Evolutionary conservation across 2,113 vertebrate species (phyloP), one percentile per base, ranked within the genome.

Genomic region (Hemichromis elongatus): DNA sequence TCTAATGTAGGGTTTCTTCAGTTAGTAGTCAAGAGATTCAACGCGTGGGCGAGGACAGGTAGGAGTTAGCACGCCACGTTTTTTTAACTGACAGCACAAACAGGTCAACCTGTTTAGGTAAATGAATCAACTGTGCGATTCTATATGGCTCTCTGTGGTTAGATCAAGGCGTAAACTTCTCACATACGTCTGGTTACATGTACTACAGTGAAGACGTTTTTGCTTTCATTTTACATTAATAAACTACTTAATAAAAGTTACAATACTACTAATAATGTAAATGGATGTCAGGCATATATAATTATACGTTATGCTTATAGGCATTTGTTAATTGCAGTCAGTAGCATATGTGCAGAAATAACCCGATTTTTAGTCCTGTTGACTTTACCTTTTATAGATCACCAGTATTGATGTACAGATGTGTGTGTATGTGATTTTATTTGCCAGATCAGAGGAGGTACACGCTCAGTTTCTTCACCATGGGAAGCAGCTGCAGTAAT

Each of bases 401-500:
- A 35, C 14, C 4, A 4, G 24, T 18, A 8, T 8, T 21, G 59
- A 63, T 3, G 59, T 63, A 13, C 59, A 63, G 33, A 33, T 3
- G 59, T 61, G 30, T 61, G 9, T 28, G 6, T n/a, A n/a, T 14
- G 45, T 3, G 28, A 10, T 85, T 28, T 5, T 77, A 2, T 90
- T 13, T 56, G 10, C 21, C 83, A 95, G 93, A 92, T 21, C 84
- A 84, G 55, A 86, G 84, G 70, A 82, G 86, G 61, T 79, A 45
- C 66, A 68, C 53, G 11, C 82, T 89, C 3, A 0, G 78, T 52
- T 81, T 91, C 33, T 56, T 89, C 5, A 54, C 85, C 81, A 97
- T 96, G 96, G 96, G 95, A 45, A 96, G 92, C 90, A 84, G 68
- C 78, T 90, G 53, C 78, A 89, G 94, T 55, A 94, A 93, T 79